Percentiles rank a stretch among this genome's conserved stretches.
These are phyloP conservation scores for Nicator chloris DNA, from an alignment of 2,113 vertebrate species.

Conservation along the genomic window DNA sequence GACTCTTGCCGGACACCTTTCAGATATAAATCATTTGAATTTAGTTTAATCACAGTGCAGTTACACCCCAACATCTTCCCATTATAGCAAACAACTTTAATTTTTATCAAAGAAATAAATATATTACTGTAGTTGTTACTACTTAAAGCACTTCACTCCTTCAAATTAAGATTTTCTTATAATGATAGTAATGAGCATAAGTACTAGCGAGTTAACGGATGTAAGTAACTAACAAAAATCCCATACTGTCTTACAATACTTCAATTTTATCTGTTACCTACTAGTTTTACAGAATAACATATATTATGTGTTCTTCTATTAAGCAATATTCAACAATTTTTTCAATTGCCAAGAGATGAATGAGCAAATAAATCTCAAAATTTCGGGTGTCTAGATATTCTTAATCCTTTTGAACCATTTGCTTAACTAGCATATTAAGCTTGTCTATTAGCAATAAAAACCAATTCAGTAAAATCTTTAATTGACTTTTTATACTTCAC, in stretches of 20 bases:
- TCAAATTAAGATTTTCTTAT: background rate
- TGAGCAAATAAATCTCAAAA: background rate
- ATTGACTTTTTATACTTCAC: background rate
- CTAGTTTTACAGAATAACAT: background rate
- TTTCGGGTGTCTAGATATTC: background rate
- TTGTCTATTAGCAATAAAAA: background rate
- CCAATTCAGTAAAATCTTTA: background rate
- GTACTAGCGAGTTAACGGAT: background rate
- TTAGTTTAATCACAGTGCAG: slow-evolving; percentile 76
- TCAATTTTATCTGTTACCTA: background rate
- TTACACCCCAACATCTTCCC: slow-evolving; percentile 59
- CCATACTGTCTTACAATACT: background rate
- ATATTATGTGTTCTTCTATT: background rate
- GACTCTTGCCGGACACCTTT: slow-evolving; percentile 97
- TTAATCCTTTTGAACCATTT: background rate
- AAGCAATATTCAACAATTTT: background rate
- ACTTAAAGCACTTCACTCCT: background rate
- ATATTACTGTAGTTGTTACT: slow-evolving; percentile 44
- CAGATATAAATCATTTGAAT: slow-evolving; percentile 91
- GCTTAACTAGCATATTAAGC: background rate
- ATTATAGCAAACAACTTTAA: slow-evolving; percentile 57
- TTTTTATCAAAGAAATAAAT: slow-evolving; percentile 45
- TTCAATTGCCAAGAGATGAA: background rate
- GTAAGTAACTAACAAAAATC: background rate
- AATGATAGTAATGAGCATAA: background rate